Conservation (phyloP, 2,113 vertebrate species). For the Bombycilla garrulus region DNA sequence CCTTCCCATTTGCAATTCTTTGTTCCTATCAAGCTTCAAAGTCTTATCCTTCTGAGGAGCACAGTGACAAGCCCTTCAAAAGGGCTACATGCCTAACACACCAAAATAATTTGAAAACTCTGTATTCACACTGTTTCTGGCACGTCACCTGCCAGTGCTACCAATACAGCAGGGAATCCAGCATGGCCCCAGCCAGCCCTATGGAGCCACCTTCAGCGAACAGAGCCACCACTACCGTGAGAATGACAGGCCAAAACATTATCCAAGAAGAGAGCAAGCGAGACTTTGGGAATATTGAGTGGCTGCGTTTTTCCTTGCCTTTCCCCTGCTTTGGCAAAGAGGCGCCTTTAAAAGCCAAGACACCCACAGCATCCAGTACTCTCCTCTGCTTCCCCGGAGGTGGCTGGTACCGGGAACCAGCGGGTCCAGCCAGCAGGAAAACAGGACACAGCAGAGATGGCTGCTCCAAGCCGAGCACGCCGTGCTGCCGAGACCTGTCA, state of each 20-base stretch:
- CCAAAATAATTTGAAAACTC: background rate
- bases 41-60: background rate
- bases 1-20: too few species aligned
- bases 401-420: fast-evolving
- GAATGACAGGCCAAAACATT: background rate
- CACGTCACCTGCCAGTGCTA: background rate
- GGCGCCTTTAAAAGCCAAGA: background rate
- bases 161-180: background rate
- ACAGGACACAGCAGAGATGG: background rate
- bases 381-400: fast-evolving
- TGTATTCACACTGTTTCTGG: background rate
- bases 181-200: fast-evolving
- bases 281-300: background rate
- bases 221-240: fast-evolving
- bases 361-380: fast-evolving
- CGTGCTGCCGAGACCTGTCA: background rate
- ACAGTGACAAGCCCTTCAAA: background rate
- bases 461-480: background rate
- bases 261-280: fast-evolving
- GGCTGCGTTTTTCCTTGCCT: background rate
- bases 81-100: background rate
- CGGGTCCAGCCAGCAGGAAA: fast-evolving
- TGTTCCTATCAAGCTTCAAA: background rate
- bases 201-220: background rate
- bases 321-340: background rate